Conservation (phyloP, 2,888 invertebrate species). For the Drosophila histrio region DNA sequence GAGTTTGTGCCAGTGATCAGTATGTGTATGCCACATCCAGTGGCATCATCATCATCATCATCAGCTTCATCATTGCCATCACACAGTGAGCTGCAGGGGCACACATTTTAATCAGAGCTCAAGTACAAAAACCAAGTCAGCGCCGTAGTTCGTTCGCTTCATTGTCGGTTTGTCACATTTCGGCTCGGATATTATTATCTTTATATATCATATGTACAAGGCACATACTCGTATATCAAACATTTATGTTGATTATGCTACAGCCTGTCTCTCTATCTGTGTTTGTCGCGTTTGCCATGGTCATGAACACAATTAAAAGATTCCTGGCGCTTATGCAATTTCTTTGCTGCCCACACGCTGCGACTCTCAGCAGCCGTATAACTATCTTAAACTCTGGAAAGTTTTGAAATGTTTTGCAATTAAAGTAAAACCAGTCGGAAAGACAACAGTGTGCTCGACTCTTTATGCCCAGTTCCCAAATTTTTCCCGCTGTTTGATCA, state of each 20-base stretch:
- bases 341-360: background rate
- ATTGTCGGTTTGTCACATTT: slow-evolving; percentile 43
- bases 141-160: slow-evolving; percentile 58
- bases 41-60: slow-evolving; percentile 36
- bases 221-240: slow-evolving; percentile 24
- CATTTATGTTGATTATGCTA: slow-evolving; percentile 73
- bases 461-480: no score
- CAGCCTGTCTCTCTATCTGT: slow-evolving; percentile 10
- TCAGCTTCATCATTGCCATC: slow-evolving; percentile 41
- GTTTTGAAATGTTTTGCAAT: no score
- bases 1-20: slow-evolving; percentile 31
- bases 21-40: slow-evolving; percentile 32
- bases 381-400: slow-evolving; percentile 1
- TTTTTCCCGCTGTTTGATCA: no score
- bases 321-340: slow-evolving; percentile 39
- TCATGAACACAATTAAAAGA: slow-evolving; percentile 74
- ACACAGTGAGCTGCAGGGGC: slow-evolving; percentile 36
- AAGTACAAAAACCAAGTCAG: slow-evolving; percentile 67
- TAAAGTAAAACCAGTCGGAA: no score
- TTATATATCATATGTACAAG: slow-evolving; percentile 5
- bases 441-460: no score
- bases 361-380: background rate
- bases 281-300: slow-evolving; percentile 54
- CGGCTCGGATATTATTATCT: slow-evolving; percentile 17
- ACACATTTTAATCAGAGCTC: slow-evolving; percentile 78